Conservation (phyloP, 1,140 invertebrate genomes). For the Conopomorpha cramerella region DNA sequence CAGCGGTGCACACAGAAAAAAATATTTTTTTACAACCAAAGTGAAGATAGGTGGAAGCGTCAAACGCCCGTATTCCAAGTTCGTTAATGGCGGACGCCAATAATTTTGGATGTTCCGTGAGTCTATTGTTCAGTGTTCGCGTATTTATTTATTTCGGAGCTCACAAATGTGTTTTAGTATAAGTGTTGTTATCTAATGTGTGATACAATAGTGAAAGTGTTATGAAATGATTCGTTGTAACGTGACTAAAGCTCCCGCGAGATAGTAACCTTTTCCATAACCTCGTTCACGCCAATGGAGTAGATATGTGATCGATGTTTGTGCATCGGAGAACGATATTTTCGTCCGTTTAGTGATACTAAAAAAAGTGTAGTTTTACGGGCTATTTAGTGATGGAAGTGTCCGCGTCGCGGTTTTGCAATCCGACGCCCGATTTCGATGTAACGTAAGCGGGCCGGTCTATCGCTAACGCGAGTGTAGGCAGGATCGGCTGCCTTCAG, state of each 20-base stretch:
- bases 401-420: slow-evolving; percentile 57
- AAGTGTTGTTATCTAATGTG: slow-evolving; percentile 29
- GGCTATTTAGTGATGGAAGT: slow-evolving; percentile 61
- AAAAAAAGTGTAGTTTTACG: slow-evolving; percentile 58
- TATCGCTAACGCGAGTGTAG: slow-evolving; percentile 59
- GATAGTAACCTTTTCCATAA: slow-evolving; percentile 69
- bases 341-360: slow-evolving; percentile 57
- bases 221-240: slow-evolving; percentile 52
- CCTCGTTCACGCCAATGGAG: slow-evolving; percentile 71
- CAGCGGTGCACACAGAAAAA: not conserved
- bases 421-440: slow-evolving; percentile 60
- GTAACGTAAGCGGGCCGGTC: slow-evolving; percentile 60
- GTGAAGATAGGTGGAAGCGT: slow-evolving; percentile 56
- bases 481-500: slow-evolving; percentile 57
- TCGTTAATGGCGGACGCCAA: slow-evolving; percentile 60
- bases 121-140: slow-evolving; percentile 55
- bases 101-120: slow-evolving; percentile 59
- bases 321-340: slow-evolving; percentile 67
- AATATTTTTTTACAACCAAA: slow-evolving; percentile 43
- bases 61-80: slow-evolving; percentile 50
- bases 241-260: slow-evolving; percentile 54
- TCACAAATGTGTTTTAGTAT: slow-evolving; percentile 35
- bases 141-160: slow-evolving; percentile 19
- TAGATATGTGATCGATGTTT: slow-evolving; percentile 70
- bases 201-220: slow-evolving; percentile 45